Base-by-base conservation (phyloP, 1,140 invertebrate species). In the Caenorhabditis brenneri region DNA sequence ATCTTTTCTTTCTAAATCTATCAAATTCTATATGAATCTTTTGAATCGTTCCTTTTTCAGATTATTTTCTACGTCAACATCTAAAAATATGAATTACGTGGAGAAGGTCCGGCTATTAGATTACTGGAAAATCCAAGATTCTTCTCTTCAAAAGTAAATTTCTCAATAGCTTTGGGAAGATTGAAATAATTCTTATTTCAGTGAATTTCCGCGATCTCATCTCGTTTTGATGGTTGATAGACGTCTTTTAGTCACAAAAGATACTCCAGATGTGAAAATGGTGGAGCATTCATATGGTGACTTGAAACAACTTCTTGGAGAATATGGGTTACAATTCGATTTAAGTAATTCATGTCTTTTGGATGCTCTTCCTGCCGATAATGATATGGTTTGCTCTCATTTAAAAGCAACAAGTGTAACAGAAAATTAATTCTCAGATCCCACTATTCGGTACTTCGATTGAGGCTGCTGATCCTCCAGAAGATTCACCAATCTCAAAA, bases 191-290 rank as follows among this genome's bases (percentile, higher is more conserved):
- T 3, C 33, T 1, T 51, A n/a, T n/a, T 85, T 55, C 49, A 84
- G 84, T 9, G 84, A 90, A 55, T 90, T 90, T 74, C 80, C 83
- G 0, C 46, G 60, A 15, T 58, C 85, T 9, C 46, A 84, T 22
- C 79, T 86, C 12, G 46, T 89, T 49, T 36, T 89, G 10, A 90
- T 89, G 88, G 55, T 88, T 9, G 87, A 88, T 36, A 46, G 83
- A 36, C n/a, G 82, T 36, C 85, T 88, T n/a, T 55, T 88, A 4
- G 65, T 88, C 6, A 53, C 65, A 36, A 85, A 80, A 49, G 80
- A 48, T 74, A 29, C 24, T 31, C 27, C 22, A 51, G 83, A 74
- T 22, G 87, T 79, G 22, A 33, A 33, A 48, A 31, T 31, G 29
- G 22, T 87, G 29, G 36, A 53, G 58, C 81, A 49, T 27, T 80